Conservation (phyloP, 2,888 invertebrate species). For the Antheraea assamensis region DNA sequence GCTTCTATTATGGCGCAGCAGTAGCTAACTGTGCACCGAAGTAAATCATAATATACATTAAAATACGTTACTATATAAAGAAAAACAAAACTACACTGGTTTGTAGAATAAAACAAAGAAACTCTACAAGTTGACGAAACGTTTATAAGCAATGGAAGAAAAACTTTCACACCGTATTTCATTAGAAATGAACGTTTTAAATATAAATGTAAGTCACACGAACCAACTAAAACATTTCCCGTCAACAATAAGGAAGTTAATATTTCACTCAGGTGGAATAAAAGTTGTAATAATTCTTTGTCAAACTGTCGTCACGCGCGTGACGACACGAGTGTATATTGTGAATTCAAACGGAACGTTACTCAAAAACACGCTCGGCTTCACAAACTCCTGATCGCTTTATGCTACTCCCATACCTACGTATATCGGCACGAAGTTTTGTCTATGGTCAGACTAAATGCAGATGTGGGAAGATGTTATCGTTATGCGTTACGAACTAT, state of each 20-base stretch:
- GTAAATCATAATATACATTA: neutral
- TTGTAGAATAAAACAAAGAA: neutral
- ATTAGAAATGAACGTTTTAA: conserved; percentile 2
- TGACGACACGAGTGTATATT: neutral
- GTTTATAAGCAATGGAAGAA: neutral
- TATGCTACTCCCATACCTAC: no score
- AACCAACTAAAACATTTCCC: conserved; percentile 3
- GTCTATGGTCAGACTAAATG: no score
- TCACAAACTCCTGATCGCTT: neutral
- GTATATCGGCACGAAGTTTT: no score
- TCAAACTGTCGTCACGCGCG: neutral
- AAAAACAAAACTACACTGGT: neutral
- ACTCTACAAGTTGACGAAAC: conserved; percentile 1
- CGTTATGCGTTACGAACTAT: no score
- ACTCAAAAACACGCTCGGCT: neutral
- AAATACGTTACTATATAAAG: neutral
- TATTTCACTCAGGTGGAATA: conserved; percentile 7
- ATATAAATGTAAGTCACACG: conserved; percentile 5
- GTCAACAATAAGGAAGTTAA: conserved; percentile 7
- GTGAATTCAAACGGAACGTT: neutral
- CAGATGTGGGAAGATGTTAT: no score
- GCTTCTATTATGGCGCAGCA: no score
- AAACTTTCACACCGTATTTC: conserved; percentile 3
- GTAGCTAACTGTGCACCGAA: neutral
- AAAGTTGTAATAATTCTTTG: conserved; percentile 8